Percentiles rank a stretch among this genome's conserved stretches.
Conservation (phyloP, 2,113 vertebrate species). For the Catharus minimus region DNA sequence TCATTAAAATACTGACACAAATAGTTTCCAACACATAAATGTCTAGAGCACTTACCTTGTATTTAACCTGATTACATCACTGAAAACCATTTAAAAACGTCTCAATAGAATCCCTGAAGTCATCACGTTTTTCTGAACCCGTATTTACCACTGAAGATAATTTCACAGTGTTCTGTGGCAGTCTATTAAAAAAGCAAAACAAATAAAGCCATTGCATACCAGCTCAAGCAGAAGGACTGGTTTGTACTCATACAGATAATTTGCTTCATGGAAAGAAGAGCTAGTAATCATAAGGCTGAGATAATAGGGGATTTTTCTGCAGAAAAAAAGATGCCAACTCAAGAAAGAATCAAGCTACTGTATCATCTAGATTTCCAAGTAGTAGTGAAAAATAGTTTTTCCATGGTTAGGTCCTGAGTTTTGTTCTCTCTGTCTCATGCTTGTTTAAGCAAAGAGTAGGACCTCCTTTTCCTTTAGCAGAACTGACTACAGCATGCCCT, state of each 20-base stretch:
- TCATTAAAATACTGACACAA: slow-evolving; percentile 34
- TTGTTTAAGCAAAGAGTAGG: not conserved
- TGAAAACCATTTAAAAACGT: slow-evolving; percentile 29
- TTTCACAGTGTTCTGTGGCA: not conserved
- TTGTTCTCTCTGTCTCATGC: not conserved
- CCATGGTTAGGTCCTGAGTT: not conserved
- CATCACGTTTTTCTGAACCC: not conserved
- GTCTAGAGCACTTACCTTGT: slow-evolving; percentile 24
- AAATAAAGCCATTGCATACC: slow-evolving; percentile 34
- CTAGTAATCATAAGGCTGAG: slow-evolving; percentile 41
- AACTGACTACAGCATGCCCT: not conserved
- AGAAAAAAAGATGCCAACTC: slow-evolving; percentile 37
- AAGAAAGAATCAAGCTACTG: not conserved
- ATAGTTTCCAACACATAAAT: not conserved
- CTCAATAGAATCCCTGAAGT: slow-evolving; percentile 12
- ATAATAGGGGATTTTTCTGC: slow-evolving; percentile 35
- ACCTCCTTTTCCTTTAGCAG: not conserved
- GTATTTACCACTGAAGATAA: not conserved
- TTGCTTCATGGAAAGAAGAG: slow-evolving; percentile 35
- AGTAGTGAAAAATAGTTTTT: slow-evolving; percentile 11
- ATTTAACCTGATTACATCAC: slow-evolving; percentile 47
- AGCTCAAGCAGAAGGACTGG: slow-evolving; percentile 43
- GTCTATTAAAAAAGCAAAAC: slow-evolving; percentile 54
- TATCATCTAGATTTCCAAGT: slow-evolving; percentile 27
- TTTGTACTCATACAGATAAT: slow-evolving; percentile 10